phyloP scores from a whole-genome alignment of 2,888 invertebrate genomes.

The Cosmopolites sordidus region DNA sequence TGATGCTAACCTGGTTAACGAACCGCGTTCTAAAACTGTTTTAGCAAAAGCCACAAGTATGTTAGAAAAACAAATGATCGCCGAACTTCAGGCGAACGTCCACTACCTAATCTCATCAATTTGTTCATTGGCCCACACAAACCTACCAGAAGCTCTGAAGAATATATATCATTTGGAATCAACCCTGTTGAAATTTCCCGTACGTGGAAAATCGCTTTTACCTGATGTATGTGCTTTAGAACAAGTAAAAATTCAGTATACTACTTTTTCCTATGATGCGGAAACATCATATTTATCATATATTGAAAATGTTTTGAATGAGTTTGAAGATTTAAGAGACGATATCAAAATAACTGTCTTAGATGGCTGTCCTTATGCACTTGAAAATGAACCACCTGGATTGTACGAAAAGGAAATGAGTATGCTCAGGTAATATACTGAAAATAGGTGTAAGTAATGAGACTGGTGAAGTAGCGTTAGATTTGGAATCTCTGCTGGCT shows the following conservation, averaged over 20 bases:
- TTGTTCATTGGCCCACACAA: conserved; percentile 29
- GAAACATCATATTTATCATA: conserved; percentile 27
- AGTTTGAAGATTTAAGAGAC: conserved; percentile 25
- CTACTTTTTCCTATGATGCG: conserved; percentile 11
- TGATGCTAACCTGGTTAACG: conserved; percentile 17
- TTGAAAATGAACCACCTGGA: conserved; percentile 23
- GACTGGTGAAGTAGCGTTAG: too few species aligned
- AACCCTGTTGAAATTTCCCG: conserved; percentile 36
- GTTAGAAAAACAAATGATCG: conserved; percentile 14
- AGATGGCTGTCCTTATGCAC: conserved; percentile 11
- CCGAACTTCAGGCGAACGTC: conserved; percentile 31
- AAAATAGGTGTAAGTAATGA: too few species aligned
- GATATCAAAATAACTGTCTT: conserved; percentile 29
- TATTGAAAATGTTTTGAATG: conserved; percentile 36
- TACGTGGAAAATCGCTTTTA: conserved; percentile 37
- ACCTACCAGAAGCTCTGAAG: conserved; percentile 29
- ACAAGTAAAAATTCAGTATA: conserved; percentile 32
- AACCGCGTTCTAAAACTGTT: conserved; percentile 1
- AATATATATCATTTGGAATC: conserved; percentile 35
- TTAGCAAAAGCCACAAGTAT: conserved; percentile 10
- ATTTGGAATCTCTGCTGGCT: too few species aligned
- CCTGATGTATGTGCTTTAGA: conserved; percentile 32
- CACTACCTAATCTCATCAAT: conserved; percentile 32
- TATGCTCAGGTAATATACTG: conserved; percentile 21
- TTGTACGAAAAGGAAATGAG: conserved; percentile 18